Evolutionary conservation across 2,888 invertebrate species (phyloP).

Genomic region (Lithodes maja): DNA sequence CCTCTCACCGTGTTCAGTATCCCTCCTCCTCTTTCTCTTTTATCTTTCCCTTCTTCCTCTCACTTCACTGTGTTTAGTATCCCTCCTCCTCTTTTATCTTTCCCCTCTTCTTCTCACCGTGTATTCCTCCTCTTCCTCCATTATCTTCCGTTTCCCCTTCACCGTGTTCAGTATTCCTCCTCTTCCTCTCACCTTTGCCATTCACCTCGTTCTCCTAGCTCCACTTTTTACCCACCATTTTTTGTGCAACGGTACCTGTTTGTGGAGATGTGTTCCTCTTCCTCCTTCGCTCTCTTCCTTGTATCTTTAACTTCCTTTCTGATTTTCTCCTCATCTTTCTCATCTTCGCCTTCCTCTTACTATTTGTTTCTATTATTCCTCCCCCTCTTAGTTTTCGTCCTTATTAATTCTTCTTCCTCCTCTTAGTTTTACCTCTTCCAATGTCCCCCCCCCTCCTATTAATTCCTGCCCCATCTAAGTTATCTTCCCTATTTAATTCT

Average conservation of each 20-base stretch:
- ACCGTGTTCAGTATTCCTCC: not conserved
- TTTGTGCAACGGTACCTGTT: not conserved
- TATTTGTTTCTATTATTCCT: not conserved
- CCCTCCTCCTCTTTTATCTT: not conserved
- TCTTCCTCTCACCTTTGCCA: not conserved
- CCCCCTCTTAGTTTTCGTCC: not conserved
- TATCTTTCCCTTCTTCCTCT: no score
- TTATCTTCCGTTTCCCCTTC: not conserved
- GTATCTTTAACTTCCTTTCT: not conserved
- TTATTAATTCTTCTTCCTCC: no score
- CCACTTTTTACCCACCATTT: not conserved
- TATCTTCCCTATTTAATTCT: no score
- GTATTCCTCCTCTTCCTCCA: not conserved
- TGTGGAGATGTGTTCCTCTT: not conserved
- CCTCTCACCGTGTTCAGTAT: no score
- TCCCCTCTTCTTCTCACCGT: not conserved
- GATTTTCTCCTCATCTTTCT: not conserved
- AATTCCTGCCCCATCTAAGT: no score
- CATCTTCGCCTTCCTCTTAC: conserved; percentile 3
- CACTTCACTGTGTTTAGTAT: no score
- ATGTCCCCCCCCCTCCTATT: no score
- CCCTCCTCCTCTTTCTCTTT: not conserved
- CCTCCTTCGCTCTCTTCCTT: not conserved
- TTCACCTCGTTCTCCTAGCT: conserved; percentile 2
- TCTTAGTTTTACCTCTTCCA: no score